Percentiles rank a stretch among this genome's conserved stretches.
Evolutionary conservation across 37 sponge, comb jelly and placozoan species (phyloP).

Genomic region (Chondrilla cf. caribensis): DNA sequence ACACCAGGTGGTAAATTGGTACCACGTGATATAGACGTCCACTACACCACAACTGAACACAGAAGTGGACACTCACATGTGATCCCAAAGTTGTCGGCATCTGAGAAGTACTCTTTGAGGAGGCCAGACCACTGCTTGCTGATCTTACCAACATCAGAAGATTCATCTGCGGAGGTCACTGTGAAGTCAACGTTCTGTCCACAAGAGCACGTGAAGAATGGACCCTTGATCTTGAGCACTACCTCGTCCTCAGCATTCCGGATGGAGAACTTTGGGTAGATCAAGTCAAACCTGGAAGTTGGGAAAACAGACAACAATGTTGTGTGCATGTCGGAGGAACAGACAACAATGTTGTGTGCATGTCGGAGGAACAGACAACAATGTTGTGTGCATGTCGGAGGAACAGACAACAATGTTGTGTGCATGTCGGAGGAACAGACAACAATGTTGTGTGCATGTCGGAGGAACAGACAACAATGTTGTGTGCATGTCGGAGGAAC

Average conservation of each 20-base stretch:
- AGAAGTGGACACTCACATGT: constrained; percentile 58
- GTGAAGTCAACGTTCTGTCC: constrained; percentile 76
- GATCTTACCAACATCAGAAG: constrained; percentile 78
- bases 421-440: too few species aligned
- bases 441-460: too few species aligned
- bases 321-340: not conserved
- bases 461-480: too few species aligned
- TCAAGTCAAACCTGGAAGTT: constrained; percentile 25
- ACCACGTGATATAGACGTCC: too few species aligned
- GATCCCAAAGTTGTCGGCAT: constrained; percentile 98
- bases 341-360: too few species aligned
- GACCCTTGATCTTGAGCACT: constrained; percentile 84
- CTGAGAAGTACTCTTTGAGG: constrained; percentile 87
- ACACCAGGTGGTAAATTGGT: too few species aligned
- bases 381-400: too few species aligned
- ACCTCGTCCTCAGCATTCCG: constrained; percentile 52
- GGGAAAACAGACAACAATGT: constrained; percentile 19
- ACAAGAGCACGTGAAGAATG: constrained; percentile 69
- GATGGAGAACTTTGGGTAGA: constrained; percentile 72
- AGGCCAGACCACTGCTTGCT: constrained; percentile 94
- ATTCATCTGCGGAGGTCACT: constrained; percentile 59
- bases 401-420: constrained; percentile 24
- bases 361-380: too few species aligned
- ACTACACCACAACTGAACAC: too few species aligned
- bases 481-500: too few species aligned